phyloP scores from a whole-genome alignment of 1,140 invertebrate species.

The Hyles vespertilio region DNA sequence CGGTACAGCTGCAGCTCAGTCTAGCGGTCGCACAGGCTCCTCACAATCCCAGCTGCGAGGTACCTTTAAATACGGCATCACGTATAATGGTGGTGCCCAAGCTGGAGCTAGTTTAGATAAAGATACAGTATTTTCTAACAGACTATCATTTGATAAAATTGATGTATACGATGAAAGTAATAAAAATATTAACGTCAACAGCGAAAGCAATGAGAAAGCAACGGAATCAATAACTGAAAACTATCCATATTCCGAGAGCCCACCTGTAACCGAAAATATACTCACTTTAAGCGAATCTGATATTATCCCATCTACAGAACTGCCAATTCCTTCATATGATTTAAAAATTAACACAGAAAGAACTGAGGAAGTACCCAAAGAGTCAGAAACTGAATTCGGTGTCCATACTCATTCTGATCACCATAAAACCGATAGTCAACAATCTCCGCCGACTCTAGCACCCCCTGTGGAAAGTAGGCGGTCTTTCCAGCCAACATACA shows the following conservation, averaged over 20 bases:
- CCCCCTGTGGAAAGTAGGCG: constrained; percentile 40
- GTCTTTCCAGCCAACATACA: constrained; percentile 47
- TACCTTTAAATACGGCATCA: constrained; percentile 85
- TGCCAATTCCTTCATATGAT: constrained; percentile 5
- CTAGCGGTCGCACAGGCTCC: constrained; percentile 82
- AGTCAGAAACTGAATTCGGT: constrained; percentile 36
- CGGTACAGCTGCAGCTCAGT: constrained; percentile 85
- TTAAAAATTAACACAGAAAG: constrained; percentile 9
- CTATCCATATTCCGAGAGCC: neutral
- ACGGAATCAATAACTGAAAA: neutral
- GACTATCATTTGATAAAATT: constrained; percentile 61
- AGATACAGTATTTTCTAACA: constrained; percentile 59
- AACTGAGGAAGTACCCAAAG: constrained; percentile 11
- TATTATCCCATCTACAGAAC: constrained; percentile 5
- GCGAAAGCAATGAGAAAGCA: constrained; percentile 39
- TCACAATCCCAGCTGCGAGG: constrained; percentile 88
- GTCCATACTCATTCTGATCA: constrained; percentile 54
- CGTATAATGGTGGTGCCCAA: constrained; percentile 87
- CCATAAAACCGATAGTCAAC: constrained; percentile 34
- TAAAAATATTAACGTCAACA: constrained; percentile 70
- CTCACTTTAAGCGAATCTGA: neutral
- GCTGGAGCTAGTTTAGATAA: constrained; percentile 83
- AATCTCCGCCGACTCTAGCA: constrained; percentile 19
- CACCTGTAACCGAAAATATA: constrained; percentile 3
- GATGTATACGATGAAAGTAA: constrained; percentile 64